phyloP scores from a whole-genome alignment of 2,113 vertebrate genomes.

The Ammodytes marinus region DNA sequence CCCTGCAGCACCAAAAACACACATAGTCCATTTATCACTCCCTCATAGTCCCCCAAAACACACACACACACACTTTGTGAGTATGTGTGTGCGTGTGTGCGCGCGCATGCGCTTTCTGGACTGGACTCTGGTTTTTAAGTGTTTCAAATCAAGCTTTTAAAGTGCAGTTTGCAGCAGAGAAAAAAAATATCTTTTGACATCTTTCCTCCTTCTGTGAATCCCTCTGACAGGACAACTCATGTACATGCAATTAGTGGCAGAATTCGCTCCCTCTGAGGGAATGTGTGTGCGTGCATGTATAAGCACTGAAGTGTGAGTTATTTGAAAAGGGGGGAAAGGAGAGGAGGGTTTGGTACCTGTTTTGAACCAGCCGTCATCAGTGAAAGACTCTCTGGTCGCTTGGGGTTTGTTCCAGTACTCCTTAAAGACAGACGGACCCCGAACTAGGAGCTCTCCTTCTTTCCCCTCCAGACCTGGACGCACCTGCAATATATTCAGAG shows the following conservation, averaged over 20 bases:
- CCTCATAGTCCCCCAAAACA: constrained; percentile 59
- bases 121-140: constrained; percentile 47
- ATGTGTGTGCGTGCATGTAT: constrained; percentile 9
- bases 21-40: constrained; percentile 77
- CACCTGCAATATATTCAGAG: constrained; percentile 82
- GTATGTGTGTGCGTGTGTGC: neutral
- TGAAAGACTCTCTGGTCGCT: constrained; percentile 89
- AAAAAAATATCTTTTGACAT: constrained; percentile 52
- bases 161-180: constrained; percentile 42
- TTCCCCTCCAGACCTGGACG: constrained; percentile 87
- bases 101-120: constrained; percentile 25
- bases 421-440: constrained; percentile 90
- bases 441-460: constrained; percentile 93
- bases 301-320: neutral
- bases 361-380: constrained; percentile 92
- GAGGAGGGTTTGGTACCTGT: constrained; percentile 86
- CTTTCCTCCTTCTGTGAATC: constrained; percentile 39
- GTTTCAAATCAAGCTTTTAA: constrained; percentile 55
- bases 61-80: neutral
- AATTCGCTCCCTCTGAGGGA: constrained; percentile 28
- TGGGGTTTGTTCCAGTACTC: constrained; percentile 94
- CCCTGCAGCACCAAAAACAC: constrained; percentile 78
- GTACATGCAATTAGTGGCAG: constrained; percentile 58
- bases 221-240: constrained; percentile 53
- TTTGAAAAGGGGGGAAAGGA: neutral